Conservation (phyloP, 2,888 invertebrate genomes). For the Ophraella communa region DNA sequence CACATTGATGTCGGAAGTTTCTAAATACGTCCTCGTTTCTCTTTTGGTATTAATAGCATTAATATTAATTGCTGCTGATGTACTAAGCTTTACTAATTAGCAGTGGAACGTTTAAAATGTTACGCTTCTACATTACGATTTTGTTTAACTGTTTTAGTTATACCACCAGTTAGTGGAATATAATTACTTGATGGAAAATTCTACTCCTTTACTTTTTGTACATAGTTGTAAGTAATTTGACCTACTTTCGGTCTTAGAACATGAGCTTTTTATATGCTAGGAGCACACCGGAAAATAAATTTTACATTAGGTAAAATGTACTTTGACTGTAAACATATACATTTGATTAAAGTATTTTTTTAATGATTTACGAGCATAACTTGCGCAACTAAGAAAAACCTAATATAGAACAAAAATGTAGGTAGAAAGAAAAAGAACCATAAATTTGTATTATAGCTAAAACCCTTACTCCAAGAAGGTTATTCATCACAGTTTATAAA, state of each 20-base stretch:
- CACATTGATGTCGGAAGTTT: constrained; percentile 19
- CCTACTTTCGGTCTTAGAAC: neutral
- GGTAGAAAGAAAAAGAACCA: too few species aligned
- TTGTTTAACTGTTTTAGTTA: neutral
- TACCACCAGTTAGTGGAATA: constrained; percentile 1
- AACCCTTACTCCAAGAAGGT: too few species aligned
- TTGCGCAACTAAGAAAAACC: too few species aligned
- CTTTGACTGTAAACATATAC: neutral
- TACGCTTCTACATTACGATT: neutral
- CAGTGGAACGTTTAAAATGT: constrained; percentile 8
- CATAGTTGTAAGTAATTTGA: neutral
- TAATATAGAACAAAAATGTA: too few species aligned
- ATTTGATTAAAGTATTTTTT: too few species aligned
- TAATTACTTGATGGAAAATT: neutral
- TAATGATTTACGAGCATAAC: too few species aligned
- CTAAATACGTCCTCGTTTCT: constrained; percentile 19
- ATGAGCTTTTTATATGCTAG: neutral
- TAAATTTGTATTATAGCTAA: too few species aligned
- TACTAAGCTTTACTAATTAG: constrained; percentile 19
- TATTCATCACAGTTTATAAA: too few species aligned
- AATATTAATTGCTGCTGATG: constrained; percentile 24
- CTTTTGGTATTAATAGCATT: constrained; percentile 19
- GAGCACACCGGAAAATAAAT: neutral
- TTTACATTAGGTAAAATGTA: neutral
- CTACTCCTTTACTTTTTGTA: neutral